These are phyloP conservation scores for Steinernema carpocapsae DNA, from an alignment of 2,888 invertebrate genomes.

Conservation along the genomic window DNA sequence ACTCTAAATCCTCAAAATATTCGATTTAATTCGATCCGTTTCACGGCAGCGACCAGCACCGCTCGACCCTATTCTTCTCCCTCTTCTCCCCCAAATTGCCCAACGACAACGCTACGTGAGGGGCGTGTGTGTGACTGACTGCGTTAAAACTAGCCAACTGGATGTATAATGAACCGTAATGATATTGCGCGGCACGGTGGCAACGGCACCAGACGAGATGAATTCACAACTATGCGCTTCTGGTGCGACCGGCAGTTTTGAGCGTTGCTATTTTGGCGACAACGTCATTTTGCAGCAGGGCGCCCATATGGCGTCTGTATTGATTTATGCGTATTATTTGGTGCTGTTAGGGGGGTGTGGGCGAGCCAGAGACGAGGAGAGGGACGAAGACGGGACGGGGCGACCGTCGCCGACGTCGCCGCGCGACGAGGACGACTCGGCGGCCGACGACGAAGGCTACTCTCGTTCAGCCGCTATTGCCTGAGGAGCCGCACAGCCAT, in stretches of 20 bases:
- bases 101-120: not conserved
- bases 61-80: no score
- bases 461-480: not conserved
- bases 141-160: not conserved
- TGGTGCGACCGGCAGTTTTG: no score
- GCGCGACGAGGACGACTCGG: not conserved
- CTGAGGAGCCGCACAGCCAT: no score
- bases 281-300: not conserved
- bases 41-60: no score
- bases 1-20: no score
- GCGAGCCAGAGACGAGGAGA: conserved; percentile 1
- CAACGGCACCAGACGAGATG: not conserved
- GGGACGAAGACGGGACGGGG: no score
- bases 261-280: no score
- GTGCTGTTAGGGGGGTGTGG: not conserved
- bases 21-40: no score
- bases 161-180: conserved; percentile 29
- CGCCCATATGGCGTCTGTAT: conserved; percentile 34
- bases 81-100: not conserved
- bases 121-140: not conserved
- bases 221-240: not conserved
- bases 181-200: not conserved
- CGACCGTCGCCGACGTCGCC: no score
- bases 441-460: conserved; percentile 18
- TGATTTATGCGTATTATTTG: conserved; percentile 31